These are phyloP conservation scores for Pleuronectes platessa DNA, from an alignment of 2,113 vertebrate genomes.

Conservation along the genomic window DNA sequence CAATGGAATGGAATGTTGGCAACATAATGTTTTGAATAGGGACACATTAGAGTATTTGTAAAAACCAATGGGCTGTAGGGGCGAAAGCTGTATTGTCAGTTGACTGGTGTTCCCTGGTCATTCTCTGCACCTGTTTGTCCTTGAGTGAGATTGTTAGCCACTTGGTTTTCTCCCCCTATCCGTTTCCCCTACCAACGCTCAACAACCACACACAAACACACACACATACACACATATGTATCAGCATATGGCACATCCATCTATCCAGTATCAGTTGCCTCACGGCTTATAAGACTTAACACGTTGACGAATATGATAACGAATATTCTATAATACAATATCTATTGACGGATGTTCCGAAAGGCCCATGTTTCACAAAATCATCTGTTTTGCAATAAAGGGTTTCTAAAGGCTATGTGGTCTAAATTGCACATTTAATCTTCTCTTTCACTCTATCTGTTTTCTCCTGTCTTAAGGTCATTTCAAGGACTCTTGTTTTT, in stretches of 20 bases:
- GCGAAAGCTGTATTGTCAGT: constrained; percentile 25
- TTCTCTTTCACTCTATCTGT: constrained; percentile 48
- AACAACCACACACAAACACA: constrained; percentile 8
- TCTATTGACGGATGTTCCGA: constrained; percentile 66
- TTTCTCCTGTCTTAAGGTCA: constrained; percentile 61
- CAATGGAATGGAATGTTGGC: constrained; percentile 66
- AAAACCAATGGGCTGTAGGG: constrained; percentile 22
- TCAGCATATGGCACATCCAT: constrained; percentile 35
- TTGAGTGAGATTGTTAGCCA: constrained; percentile 57
- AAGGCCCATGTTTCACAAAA: constrained; percentile 63
- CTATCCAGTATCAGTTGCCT: constrained; percentile 56
- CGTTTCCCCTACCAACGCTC: constrained; percentile 1
- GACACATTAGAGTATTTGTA: constrained; percentile 59
- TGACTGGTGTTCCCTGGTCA: constrained; percentile 52
- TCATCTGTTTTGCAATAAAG: constrained; percentile 45
- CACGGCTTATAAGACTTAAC: constrained; percentile 38
- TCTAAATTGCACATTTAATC: constrained; percentile 69
- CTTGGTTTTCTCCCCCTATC: constrained; percentile 45
- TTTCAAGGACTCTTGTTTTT: constrained; percentile 71
- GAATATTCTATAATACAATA: constrained; percentile 68
- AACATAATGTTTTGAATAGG: constrained; percentile 49
- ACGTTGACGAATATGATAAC: constrained; percentile 65
- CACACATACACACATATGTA: constrained; percentile 27
- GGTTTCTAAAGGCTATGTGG: constrained; percentile 56
- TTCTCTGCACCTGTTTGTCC: constrained; percentile 78